Base-by-base conservation (phyloP, 37 sponge, comb jelly and placozoan genomes). In the Amphimedon queenslandica region DNA sequence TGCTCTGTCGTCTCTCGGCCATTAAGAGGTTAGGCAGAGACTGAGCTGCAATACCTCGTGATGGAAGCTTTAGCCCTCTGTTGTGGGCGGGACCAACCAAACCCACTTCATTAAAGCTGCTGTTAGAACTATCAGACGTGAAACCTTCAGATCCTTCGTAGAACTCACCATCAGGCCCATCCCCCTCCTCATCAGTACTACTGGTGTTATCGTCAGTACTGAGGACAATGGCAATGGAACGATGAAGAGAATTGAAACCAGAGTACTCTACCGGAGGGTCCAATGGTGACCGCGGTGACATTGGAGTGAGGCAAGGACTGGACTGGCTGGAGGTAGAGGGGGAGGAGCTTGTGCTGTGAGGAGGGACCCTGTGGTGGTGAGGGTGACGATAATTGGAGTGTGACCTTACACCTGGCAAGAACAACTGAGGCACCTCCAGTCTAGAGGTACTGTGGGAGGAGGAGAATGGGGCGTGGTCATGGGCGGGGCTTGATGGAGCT, bases 11-110 rank as follows among this genome's bases (percentile, higher is more conserved):
- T 42, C 28, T 25, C 5, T 60, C 27, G 5, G 61, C 4, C 33
- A 31, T 4, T 34, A 80, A 78, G 0, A 87, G 63, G 37, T 87
- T 72, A 31, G 88, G 88, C 8, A 87, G 78, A 24, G 88, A 87
- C 24, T 75, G 74, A 21, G 81, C 78, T 1, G 64, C 20, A 8
- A 87, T 68, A 2, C 80, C 57, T 41, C 77, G 88, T 3, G 88
- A 78, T 23, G 60, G 58, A 10, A 82, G 88, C 0, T 76, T 25
- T 6, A 56, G 67, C 2, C 88, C 88, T 10, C 61, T 28, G 8
- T 8, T 47, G 8, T 18, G 8, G 13, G 8, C 13, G 18, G 77
- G 71, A 23, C 57, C 55, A 20, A 30, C n/a, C 38, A 58, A 18
- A 0, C 75, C 51, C 2, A 25, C 81, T 40, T 85, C 86, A 41